phyloP scores from a whole-genome alignment of 2,888 invertebrate species.

The Tipula vernalis region DNA sequence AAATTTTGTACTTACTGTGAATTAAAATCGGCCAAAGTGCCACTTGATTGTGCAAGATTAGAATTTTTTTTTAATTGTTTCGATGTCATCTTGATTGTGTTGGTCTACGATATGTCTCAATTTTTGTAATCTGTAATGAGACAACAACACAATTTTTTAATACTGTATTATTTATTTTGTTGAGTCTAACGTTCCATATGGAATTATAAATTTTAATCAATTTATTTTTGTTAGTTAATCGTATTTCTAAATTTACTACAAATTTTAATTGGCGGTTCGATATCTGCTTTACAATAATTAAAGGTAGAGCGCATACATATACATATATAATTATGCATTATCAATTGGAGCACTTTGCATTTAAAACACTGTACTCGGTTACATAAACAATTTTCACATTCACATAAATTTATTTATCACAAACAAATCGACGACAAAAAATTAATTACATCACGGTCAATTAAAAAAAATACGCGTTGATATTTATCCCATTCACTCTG shows the following conservation, averaged over 20 bases:
- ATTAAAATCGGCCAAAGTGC: not conserved
- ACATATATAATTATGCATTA: not conserved
- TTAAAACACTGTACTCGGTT: too few species aligned
- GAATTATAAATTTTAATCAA: not conserved
- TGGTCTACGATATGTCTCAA: not conserved
- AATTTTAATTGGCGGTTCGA: not conserved
- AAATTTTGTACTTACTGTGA: not conserved
- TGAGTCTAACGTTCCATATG: not conserved
- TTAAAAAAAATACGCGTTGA: not conserved
- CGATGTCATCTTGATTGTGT: not conserved
- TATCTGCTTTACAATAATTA: not conserved
- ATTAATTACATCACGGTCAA: not conserved
- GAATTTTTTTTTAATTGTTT: not conserved
- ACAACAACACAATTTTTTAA: not conserved
- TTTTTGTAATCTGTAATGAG: not conserved
- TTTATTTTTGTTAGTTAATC: too few species aligned
- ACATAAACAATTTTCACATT: not conserved
- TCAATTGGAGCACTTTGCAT: not conserved
- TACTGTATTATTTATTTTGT: too few species aligned
- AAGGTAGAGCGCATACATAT: not conserved
- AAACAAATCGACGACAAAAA: not conserved
- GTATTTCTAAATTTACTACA: not conserved
- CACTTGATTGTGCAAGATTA: not conserved
- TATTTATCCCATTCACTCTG: not conserved
- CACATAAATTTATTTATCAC: not conserved